Base-by-base conservation (phyloP, 2,113 vertebrate species). In the Pterocles burchelli region DNA sequence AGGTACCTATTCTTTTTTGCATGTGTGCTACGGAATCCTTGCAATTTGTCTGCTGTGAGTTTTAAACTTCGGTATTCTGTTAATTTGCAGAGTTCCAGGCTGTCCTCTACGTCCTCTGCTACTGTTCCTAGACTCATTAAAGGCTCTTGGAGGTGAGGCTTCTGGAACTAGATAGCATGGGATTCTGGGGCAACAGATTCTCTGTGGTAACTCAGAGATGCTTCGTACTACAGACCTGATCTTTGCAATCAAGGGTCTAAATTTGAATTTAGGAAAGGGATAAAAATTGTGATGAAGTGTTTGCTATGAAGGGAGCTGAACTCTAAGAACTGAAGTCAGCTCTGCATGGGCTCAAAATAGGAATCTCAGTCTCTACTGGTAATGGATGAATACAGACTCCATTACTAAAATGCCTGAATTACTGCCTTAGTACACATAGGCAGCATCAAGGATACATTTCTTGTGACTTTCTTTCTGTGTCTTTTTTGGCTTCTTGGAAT, bases 141-240 rank as follows among this genome's bases (percentile, higher is more conserved):
- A 0, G 0, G 36, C 1, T 3, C 1, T 1, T 1, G 5, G 62
- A 79, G 62, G 41, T 1, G 3, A 79, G 13, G 41, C 36, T 82
- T 84, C 85, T 51, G 49, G 54, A 89, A 82, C 33, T 24, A 74
- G 58, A 19, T 2, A 8, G n/a, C 45, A 57, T 75, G 57, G 74
- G 36, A 46, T 91, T 65, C 87, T 82, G 71, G 62, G 62, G 46
- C 54, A 85, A 46, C 41, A 95, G 70, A 36, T 79, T 45, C 74
- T 94, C 28, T 52, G n/a, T 7, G 6, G 51, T 65, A 84, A 57
- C 26, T 68, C 66, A 41, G 68, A 81, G 45, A 38, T 28, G 25
- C n/a, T 86, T 94, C 52, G 6, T 63, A 34, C 68, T 79, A 28
- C 59, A 92, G 45, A 65, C 24, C 45, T 52, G 41, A 61, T 85